Base-by-base conservation (phyloP, 2,888 invertebrate species). In the Seira ritae region DNA sequence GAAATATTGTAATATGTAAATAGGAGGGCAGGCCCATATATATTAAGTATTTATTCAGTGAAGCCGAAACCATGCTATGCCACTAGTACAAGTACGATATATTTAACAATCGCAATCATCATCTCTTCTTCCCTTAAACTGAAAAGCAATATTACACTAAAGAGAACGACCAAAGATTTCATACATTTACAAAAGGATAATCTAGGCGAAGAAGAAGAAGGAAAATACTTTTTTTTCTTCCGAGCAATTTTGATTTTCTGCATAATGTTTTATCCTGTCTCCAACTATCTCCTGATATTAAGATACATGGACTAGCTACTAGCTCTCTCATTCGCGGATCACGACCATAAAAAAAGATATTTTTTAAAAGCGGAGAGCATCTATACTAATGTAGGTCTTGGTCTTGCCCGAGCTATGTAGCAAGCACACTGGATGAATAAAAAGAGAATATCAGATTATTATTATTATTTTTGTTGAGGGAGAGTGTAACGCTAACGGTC, bases 391-490 rank as follows among this genome's bases (percentile, higher is more conserved):
- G 55, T 12, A 55, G n/a, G 31, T 4, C 31, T 31, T 31, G 31
- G 31, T 31, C 31, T 31, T 31, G 31, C n/a, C n/a, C n/a, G n/a
- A n/a, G n/a, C n/a, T n/a, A n/a, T n/a, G 31, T 31, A 31, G 31
- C 8, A 31, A 31, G 31, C 8, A 31, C 8, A 31, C 55, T 17
- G 23, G 6, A 50, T 17, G 71, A 50, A 71, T 20, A 55, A 71
- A 70, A 42, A 10, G 46, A 22, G 71, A 55, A 71, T 71, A 71
- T 71, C 71, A 71, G 71, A 71, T 71, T 71, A 71, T 71, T 71
- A 71, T 55, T 55, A 19, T 55, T 50, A 15, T 22, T 71, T 50
- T 55, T 55, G 55, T 55, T 55, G 55, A 55, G 3, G 55, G 55
- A 55, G 55, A 31, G 31, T 55, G 55, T 12, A 55, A 55, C 55